phyloP scores from a whole-genome alignment of 2,797 vertebrate species.

The Columba guinea region DNA sequence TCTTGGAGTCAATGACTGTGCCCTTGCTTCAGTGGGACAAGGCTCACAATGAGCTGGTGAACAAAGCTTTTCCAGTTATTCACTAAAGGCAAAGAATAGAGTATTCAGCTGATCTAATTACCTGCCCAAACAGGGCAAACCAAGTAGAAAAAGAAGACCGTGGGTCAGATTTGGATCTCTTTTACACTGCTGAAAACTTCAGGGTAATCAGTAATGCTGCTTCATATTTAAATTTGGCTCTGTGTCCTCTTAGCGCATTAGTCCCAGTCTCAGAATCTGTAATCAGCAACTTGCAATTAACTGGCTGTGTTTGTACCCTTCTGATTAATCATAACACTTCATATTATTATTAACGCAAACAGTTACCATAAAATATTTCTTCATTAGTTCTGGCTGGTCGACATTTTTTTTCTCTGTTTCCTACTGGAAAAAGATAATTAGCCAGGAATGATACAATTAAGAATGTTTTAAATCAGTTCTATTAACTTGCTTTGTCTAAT shows the following conservation, averaged over 20 bases:
- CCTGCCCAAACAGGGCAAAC: constrained; percentile 16
- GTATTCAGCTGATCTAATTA: constrained; percentile 38
- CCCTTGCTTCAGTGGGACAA: neutral
- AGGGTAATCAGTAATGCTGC: neutral
- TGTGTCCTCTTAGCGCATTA: neutral
- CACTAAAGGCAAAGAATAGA: neutral
- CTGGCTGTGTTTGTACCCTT: neutral
- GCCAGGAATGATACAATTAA: constrained; percentile 45
- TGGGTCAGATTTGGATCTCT: neutral
- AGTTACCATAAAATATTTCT: constrained; percentile 37
- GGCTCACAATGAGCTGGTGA: neutral
- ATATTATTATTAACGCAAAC: neutral
- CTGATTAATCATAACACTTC: constrained; percentile 35
- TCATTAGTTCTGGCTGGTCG: constrained; percentile 56
- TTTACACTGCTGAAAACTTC: neutral
- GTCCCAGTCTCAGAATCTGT: neutral
- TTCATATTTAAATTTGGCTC: constrained; percentile 1
- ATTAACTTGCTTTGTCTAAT: neutral
- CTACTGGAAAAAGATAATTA: constrained; percentile 55
- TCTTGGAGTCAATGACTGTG: neutral
- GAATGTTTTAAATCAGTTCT: constrained; percentile 22
- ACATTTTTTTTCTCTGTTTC: constrained; percentile 34
- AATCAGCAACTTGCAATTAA: constrained; percentile 50
- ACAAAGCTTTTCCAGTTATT: constrained; percentile 12
- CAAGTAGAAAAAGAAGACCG: neutral